A percentile compares a stretch with the other conserved stretches of the same genome.
These are phyloP conservation scores for Melinaea marsaeus DNA, from an alignment of 2,888 invertebrate genomes.

Conservation along the genomic window DNA sequence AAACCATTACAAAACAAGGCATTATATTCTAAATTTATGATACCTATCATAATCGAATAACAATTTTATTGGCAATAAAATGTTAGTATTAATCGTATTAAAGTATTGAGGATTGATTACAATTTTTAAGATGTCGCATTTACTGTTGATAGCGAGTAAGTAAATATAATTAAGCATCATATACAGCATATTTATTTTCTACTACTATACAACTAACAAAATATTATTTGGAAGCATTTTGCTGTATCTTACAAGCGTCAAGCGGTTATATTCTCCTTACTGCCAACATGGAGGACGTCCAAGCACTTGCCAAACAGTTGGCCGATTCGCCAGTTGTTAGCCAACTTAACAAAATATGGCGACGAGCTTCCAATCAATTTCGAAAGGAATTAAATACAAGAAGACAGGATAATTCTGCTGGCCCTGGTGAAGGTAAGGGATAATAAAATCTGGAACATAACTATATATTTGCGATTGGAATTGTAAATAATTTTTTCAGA, in stretches of 20 bases:
- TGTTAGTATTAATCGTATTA: not conserved
- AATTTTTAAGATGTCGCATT: constrained; percentile 11
- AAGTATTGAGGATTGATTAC: not conserved
- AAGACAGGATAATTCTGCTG: constrained; percentile 13
- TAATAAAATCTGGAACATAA: too few species aligned
- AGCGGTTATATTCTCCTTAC: constrained; percentile 56
- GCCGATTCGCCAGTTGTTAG: constrained; percentile 42
- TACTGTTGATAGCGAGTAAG: constrained; percentile 24
- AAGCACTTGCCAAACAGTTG: constrained; percentile 49
- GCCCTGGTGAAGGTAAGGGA: constrained; percentile 14
- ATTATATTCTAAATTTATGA: not conserved
- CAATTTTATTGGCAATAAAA: constrained; percentile 4
- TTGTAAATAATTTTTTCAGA: too few species aligned
- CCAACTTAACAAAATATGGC: constrained; percentile 45
- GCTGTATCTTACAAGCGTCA: constrained; percentile 34
- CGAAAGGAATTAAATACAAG: constrained; percentile 34
- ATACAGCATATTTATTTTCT: not conserved
- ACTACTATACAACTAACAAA: not conserved
- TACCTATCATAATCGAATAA: not conserved
- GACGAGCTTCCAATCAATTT: constrained; percentile 47
- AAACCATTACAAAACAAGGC: too few species aligned
- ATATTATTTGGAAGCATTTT: constrained; percentile 19
- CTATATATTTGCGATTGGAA: not conserved
- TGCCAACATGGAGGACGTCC: constrained; percentile 58
- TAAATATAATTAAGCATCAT: not conserved